Evolutionary conservation across 2,113 vertebrate species (phyloP).

Genomic region (Chloropsis hardwickii): DNA sequence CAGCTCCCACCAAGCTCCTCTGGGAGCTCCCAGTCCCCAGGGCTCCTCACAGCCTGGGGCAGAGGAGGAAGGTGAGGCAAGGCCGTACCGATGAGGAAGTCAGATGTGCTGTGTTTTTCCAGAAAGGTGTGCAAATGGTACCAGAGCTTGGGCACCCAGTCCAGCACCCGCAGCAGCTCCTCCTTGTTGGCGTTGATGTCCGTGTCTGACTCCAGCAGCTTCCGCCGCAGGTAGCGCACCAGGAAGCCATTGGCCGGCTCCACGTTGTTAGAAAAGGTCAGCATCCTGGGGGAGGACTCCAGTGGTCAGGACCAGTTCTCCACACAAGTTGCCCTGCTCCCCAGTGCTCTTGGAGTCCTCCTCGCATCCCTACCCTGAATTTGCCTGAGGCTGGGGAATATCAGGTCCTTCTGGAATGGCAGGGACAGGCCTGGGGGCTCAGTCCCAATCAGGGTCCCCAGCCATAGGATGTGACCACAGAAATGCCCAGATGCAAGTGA

Average conservation of each 20-base stretch:
- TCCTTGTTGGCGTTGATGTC: slow-evolving; percentile 76
- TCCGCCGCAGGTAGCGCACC: slow-evolving; percentile 89
- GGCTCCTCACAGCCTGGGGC: accelerated
- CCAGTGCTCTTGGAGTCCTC: neutral
- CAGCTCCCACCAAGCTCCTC: neutral
- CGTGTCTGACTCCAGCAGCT: slow-evolving; percentile 86
- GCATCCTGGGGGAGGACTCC: slow-evolving; percentile 78
- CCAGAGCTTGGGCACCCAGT: slow-evolving; percentile 97
- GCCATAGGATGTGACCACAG: neutral
- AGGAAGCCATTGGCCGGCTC: slow-evolving; percentile 94
- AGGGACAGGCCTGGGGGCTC: neutral
- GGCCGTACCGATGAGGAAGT: slow-evolving; percentile 91
- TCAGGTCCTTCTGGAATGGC: neutral
- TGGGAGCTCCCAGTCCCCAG: neutral
- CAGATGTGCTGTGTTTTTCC: slow-evolving; percentile 96
- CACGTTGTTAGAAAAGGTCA: slow-evolving; percentile 95
- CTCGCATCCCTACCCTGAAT: neutral
- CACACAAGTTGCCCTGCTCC: neutral
- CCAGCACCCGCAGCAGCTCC: slow-evolving; percentile 85
- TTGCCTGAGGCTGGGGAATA: neutral
- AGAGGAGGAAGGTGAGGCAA: neutral
- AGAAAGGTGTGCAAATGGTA: slow-evolving; percentile 95
- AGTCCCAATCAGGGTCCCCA: neutral
- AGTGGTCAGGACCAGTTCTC: neutral
- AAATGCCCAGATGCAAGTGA: neutral